Percentiles rank a stretch among this genome's conserved stretches.
Evolutionary conservation across 64 coral and sea anemone genomes (phyloP).

Genomic region (Anthopleura sola): DNA sequence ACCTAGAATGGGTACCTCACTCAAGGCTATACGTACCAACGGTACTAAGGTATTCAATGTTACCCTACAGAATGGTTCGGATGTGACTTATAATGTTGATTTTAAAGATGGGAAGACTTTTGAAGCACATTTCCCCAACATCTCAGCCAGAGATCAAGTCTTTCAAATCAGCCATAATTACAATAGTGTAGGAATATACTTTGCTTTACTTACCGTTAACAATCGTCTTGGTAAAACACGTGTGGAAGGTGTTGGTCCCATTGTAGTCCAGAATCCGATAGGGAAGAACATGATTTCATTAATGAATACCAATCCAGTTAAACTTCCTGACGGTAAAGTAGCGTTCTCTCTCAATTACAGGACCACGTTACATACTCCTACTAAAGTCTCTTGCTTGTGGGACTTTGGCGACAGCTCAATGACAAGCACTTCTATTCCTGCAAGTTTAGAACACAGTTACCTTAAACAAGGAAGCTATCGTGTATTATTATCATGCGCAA

Average conservation of each 20-base stretch:
- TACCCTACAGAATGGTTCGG: background rate
- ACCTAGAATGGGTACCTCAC: background rate
- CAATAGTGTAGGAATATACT: background rate
- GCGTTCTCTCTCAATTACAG: background rate
- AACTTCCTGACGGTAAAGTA: background rate
- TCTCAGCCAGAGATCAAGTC: background rate
- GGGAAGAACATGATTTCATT: background rate
- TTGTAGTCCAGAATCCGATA: constrained; percentile 11
- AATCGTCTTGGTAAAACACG: background rate
- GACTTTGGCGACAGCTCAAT: background rate
- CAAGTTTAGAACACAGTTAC: background rate
- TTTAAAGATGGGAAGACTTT: constrained; percentile 1
- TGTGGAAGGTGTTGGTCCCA: background rate
- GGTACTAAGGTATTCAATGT: background rate
- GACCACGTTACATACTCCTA: background rate
- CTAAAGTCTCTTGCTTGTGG: constrained; percentile 13
- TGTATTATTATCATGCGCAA: background rate
- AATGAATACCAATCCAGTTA: background rate
- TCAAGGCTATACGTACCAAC: background rate
- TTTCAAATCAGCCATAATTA: constrained; percentile 2
- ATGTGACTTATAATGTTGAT: background rate
- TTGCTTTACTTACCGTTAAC: background rate
- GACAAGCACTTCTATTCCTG: background rate
- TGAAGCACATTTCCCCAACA: background rate
- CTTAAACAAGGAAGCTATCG: constrained; percentile 2